These are phyloP conservation scores for Periophthalmus magnuspinnatus DNA, from an alignment of 2,797 vertebrate genomes.

Conservation along the genomic window DNA sequence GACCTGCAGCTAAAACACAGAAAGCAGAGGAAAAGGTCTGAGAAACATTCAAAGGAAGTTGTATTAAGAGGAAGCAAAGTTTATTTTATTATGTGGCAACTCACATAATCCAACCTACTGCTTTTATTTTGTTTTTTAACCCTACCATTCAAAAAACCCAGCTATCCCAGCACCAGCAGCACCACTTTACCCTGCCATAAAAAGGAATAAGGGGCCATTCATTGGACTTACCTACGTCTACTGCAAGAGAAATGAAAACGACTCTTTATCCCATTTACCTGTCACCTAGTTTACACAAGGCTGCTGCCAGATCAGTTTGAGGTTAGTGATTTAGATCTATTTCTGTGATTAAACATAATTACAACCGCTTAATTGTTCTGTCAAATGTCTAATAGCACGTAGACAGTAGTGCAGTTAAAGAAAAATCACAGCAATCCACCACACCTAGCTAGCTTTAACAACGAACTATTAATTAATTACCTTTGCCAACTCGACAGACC, in stretches of 20 bases:
- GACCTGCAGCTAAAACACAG: too few relatives aligned
- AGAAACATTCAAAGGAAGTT: neutral
- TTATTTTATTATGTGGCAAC: too few relatives aligned
- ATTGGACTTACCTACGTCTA: slow-evolving; percentile 44
- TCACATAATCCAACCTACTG: too few relatives aligned
- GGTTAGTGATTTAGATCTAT: neutral
- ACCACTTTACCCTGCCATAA: slow-evolving; percentile 36
- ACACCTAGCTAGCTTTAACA: slow-evolving; percentile 22
- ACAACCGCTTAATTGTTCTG: neutral
- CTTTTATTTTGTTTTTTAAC: too few relatives aligned
- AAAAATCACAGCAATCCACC: neutral
- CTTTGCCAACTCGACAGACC: slow-evolving; percentile 60
- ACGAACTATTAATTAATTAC: slow-evolving; percentile 30
- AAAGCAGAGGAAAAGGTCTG: neutral
- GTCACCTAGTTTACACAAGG: slow-evolving; percentile 7
- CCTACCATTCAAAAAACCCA: neutral
- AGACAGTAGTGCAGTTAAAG: neutral
- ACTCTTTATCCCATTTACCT: slow-evolving; percentile 14
- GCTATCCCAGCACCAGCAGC: slow-evolving; percentile 24
- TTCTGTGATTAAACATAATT: too few relatives aligned
- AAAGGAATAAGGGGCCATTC: slow-evolving; percentile 57
- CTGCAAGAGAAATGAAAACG: neutral
- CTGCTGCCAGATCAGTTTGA: too few relatives aligned
- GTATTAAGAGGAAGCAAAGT: neutral
- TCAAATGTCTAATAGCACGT: neutral